A percentile compares a stretch with the other conserved stretches of the same genome.
Evolutionary conservation across 1,140 invertebrate genomes (phyloP).

Genomic region (Trialeurodes vaporariorum): DNA sequence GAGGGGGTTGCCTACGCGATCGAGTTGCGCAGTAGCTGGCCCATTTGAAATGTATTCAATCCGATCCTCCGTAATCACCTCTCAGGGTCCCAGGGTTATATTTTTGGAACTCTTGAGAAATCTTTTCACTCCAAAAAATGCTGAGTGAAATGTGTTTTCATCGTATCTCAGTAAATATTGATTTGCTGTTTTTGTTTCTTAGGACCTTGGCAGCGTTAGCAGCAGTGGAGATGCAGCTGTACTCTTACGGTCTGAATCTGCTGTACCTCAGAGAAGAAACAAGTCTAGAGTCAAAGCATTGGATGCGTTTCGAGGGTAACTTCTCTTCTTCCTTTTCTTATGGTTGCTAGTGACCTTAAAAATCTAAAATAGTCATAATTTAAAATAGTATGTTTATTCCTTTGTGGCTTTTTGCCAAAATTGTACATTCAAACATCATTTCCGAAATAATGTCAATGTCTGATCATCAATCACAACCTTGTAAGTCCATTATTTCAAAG

Average conservation of each 20-base stretch:
- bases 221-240: constrained; percentile 14
- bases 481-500: too few relatives aligned
- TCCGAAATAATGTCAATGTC: background rate
- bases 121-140: too few relatives aligned
- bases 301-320: constrained; percentile 19
- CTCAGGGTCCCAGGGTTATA: too few relatives aligned
- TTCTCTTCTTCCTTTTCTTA: background rate
- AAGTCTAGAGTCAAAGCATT: constrained; percentile 13
- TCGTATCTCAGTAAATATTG: too few relatives aligned
- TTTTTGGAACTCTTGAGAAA: too few relatives aligned
- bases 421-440: background rate
- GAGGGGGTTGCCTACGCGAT: too few relatives aligned
- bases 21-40: too few relatives aligned
- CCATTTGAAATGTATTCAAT: too few relatives aligned
- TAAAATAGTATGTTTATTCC: background rate
- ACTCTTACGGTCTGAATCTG: constrained; percentile 12
- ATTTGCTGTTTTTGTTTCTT: background rate
- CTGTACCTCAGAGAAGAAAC: constrained; percentile 10
- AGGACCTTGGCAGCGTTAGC: background rate
- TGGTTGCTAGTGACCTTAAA: background rate
- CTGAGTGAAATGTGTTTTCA: too few relatives aligned
- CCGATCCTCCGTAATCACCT: too few relatives aligned
- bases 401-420: background rate
- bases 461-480: background rate
- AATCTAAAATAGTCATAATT: background rate